Base-by-base conservation (phyloP, 2,113 vertebrate genomes). In the Heliornis fulica region DNA sequence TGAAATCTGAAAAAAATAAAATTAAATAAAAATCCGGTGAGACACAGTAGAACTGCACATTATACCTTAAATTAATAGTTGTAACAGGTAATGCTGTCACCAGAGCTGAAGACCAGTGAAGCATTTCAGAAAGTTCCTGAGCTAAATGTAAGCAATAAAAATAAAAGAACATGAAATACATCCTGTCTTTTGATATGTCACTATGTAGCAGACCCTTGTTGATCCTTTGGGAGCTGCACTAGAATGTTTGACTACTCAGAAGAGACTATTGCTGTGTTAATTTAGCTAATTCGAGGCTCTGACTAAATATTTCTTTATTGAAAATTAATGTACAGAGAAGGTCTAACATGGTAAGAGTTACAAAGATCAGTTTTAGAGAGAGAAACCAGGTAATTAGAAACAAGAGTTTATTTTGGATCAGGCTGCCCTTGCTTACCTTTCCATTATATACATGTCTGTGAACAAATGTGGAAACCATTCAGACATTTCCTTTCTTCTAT, bases 211-310 rank as follows among this genome's bases (percentile, higher is more conserved):
- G 70, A 57, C 22, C 41, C 31, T 77, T 41, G 56, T 13, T n/a
- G 60, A 77, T 95, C 84, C 71, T 84, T 82, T 48, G 57, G 68
- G 29, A 95, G 66, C 61, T 61, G 19, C 56, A 17, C 74, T 61
- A 86, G 38, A 90, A 75, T 34, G 11, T 81, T 59, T 80, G 48
- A 66, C 60, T 50, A 59, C 53, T 86, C 46, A 54, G 13, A 54
- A 53, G 89, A 87, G 74, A 89, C 25, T 74, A 93, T 89, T 94
- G 51, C 61, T 81, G 40, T 95, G 95, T 80, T 96, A 96, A 95
- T 97, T 94, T 51, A 79, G 68, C 34, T 92, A 86, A 95, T 94
- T 91, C 34, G 22, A 63, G 68, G 25, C 71, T 83, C 60, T 96
- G 89, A 89, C 83, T 88, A 70, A 95, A 82, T 57, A 19, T 94